phyloP scores from a whole-genome alignment of 2,888 invertebrate genomes.

The Chymomyza procnemis region DNA sequence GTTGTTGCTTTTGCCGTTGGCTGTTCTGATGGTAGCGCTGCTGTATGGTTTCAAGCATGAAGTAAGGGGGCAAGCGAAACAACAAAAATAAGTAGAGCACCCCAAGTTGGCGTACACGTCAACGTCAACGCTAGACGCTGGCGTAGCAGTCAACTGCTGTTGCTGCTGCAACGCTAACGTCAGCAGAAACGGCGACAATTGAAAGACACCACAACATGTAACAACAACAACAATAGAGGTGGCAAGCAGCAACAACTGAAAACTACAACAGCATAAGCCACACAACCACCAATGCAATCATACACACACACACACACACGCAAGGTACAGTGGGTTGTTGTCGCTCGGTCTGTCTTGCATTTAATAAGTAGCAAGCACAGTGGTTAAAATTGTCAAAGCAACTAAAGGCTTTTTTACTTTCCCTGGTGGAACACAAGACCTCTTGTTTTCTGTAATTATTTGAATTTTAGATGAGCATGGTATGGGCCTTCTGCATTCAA shows the following conservation, averaged over 20 bases:
- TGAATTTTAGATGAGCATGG: too few relatives aligned
- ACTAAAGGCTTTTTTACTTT: too few relatives aligned
- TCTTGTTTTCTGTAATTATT: too few relatives aligned
- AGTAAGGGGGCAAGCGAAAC: slow-evolving; percentile 36
- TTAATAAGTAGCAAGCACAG: too few relatives aligned
- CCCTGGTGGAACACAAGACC: too few relatives aligned
- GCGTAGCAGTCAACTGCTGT: neutral
- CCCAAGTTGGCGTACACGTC: slow-evolving; percentile 33
- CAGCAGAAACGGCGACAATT: slow-evolving; percentile 11
- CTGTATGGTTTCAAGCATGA: neutral
- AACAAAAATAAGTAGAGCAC: slow-evolving; percentile 66
- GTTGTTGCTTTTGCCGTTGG: slow-evolving; percentile 51
- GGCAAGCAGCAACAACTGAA: neutral
- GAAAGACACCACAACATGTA: slow-evolving; percentile 3
- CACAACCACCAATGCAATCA: slow-evolving; percentile 31
- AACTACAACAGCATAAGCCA: slow-evolving; percentile 53
- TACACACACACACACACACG: slow-evolving; percentile 6
- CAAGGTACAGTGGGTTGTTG: neutral
- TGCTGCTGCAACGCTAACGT: neutral
- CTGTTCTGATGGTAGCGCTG: neutral
- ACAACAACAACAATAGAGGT: slow-evolving; percentile 1
- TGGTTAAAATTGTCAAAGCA: too few relatives aligned
- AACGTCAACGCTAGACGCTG: slow-evolving; percentile 33
- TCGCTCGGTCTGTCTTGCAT: neutral
- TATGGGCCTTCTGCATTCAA: too few relatives aligned